phyloP scores from a whole-genome alignment of 1,140 invertebrate genomes.

The Theocolax elegans region DNA sequence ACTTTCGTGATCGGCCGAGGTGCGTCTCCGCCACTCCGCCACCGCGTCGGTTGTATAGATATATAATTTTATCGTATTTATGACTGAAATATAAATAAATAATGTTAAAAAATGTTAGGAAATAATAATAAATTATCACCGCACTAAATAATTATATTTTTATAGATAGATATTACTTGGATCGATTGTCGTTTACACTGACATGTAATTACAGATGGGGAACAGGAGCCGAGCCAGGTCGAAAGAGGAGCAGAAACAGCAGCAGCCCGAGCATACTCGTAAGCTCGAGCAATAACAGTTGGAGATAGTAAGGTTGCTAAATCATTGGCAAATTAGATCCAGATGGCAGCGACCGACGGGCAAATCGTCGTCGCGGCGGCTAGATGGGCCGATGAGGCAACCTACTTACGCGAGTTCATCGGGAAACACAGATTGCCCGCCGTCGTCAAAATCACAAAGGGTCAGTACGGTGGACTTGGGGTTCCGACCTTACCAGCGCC shows the following conservation, averaged over 20 bases:
- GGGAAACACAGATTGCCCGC: slow-evolving; percentile 82
- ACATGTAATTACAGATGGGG: slow-evolving; percentile 50
- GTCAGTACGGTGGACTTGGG: slow-evolving; percentile 89
- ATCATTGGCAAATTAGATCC: slow-evolving; percentile 24
- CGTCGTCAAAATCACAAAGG: slow-evolving; percentile 91
- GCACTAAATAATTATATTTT: too few species aligned
- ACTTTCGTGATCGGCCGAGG: too few species aligned
- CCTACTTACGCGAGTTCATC: slow-evolving; percentile 83
- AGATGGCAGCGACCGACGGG: slow-evolving; percentile 88
- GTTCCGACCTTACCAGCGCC: slow-evolving; percentile 86
- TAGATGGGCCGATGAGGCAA: slow-evolving; percentile 84
- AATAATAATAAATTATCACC: too few species aligned
- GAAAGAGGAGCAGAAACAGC: slow-evolving; percentile 46
- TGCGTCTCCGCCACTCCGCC: too few species aligned
- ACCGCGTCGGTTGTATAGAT: too few species aligned
- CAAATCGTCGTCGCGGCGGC: slow-evolving; percentile 85
- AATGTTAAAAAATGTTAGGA: too few species aligned
- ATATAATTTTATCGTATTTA: too few species aligned
- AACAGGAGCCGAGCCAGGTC: slow-evolving; percentile 38
- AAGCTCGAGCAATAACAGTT: slow-evolving; percentile 29
- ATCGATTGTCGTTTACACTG: too few species aligned
- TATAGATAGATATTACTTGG: too few species aligned
- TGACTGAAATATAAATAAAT: too few species aligned
- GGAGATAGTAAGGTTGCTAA: too few species aligned
- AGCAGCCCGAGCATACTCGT: slow-evolving; percentile 31